Base-by-base conservation (phyloP, 2,797 vertebrate species). In the Cirrhinus molitorella region DNA sequence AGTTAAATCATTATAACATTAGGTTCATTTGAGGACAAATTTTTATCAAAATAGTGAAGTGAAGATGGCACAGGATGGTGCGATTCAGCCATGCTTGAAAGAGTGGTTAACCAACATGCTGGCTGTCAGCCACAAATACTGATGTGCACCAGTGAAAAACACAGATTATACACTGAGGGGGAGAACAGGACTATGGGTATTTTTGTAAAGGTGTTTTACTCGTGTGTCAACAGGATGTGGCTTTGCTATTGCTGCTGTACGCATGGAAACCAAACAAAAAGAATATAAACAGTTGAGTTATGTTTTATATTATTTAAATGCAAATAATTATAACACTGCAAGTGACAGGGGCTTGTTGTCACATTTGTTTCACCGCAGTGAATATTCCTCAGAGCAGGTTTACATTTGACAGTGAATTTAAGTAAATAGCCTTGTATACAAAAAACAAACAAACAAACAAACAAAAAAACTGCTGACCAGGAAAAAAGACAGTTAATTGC, bases 141-240 rank as follows among this genome's bases (percentile, higher is more conserved):
- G 79, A 72, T 47, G 70, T 76, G 34, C 81, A 23, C 47, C 1
- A 93, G 88, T 92, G 88, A 90, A 74, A 84, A 14, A 74, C 90
- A 91, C 85, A 87, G 92, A 93, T 93, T 93, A 51, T 72, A 88
- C 67, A 89, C 65, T 23, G 37, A 63, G 5, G 31, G 34, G 40
- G 34, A 55, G 25, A 0, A 43, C 61, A 34, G 14, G 28, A 59
- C 8, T 19, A 11, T 49, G 43, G 53, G 57, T n/a, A 43, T 70
- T 71, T 70, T 67, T 67, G n/a, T 17, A 28, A 31, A 75, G 25
- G 49, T 72, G 4, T 40, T 76, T 49, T 0, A 57, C 25, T 65
- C 6, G 40, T 25, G 16, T 51, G 45, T 65, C 57, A 81, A 81
- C 70, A 81, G 80, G 80, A 81, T 81, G 70, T 81, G 80, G 70